Base-by-base conservation (phyloP, 64 coral and sea anemone genomes). In the Pocillopora damicornis region DNA sequence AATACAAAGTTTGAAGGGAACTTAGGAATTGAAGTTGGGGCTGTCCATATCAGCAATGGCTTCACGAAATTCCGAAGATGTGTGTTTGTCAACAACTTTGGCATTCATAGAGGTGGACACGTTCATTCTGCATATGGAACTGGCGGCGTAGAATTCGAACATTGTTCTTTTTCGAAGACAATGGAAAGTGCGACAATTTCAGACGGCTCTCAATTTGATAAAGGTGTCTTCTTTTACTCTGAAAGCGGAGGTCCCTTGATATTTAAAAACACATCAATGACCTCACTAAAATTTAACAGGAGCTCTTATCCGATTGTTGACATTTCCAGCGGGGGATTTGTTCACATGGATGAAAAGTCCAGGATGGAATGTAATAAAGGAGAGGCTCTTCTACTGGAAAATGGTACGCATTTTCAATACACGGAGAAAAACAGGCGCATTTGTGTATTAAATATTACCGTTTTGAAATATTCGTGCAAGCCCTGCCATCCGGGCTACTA, bases 391-490 rank as follows among this genome's bases (percentile, higher is more conserved):
- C 2, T n/a, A 60, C 13, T 79, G 13, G 76, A 79, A 51, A 79
- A 79, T 79, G 4, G 25, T 51, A 79, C 76, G 20, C 76, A 79
- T 25, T 79, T 61, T n/a, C 9, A 11, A 11, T 79, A 79, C 25
- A 72, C 87, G 0, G 87, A 89, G 63, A 79, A 72, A 58, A 72
- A 79, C 23, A 57, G 22, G 18, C 11, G 58, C 13, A 1, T 1
- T 20, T 83, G 88, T 17, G 62, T 1, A 15, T 66, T 83, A 38
- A 69, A 71, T 34, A 16, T 84, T 11, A 93, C 45, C 0, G 61
- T 57, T n/a, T 71, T 88, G 11, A 79, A 81, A 35, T 88, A 88
- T 78, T 81, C 79, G 12, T 93, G 91, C 34, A 73, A 83, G 11
- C 14, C 38, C 65, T 93, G 91, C 37, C 34, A 15, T 14, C 59